Conservation (phyloP, 2,797 vertebrate genomes). For the Podarcis siculus region DNA sequence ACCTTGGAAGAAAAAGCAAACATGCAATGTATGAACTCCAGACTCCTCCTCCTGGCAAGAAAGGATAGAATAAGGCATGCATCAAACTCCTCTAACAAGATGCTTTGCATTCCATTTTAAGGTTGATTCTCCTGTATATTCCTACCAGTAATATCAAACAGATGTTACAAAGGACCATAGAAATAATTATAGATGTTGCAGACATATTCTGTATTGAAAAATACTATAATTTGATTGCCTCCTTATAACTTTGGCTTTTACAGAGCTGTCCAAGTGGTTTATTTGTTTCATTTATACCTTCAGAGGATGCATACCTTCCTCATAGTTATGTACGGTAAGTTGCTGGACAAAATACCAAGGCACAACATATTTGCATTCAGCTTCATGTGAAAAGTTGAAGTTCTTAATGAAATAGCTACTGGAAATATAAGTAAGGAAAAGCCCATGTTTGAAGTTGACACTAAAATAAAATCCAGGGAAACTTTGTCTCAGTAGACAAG, state of each 20-base stretch:
- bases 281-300: conserved; percentile 23
- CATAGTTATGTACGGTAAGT: background rate
- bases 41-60: conserved; percentile 62
- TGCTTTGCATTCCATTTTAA: conserved; percentile 75
- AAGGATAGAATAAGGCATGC: conserved; percentile 67
- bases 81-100: conserved; percentile 74
- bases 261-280: background rate
- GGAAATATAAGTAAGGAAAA: background rate
- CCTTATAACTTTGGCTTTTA: background rate
- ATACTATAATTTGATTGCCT: conserved; percentile 36
- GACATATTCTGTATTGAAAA: conserved; percentile 67
- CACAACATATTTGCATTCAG: background rate
- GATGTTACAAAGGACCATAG: conserved; percentile 72
- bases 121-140: conserved; percentile 73
- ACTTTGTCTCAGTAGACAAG: background rate
- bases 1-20: conserved; percentile 70
- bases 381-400: background rate
- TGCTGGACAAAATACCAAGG: background rate
- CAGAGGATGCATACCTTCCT: background rate
- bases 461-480: background rate
- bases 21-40: conserved; percentile 63
- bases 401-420: background rate
- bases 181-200: conserved; percentile 67
- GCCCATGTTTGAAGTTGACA: background rate
- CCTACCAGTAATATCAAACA: conserved; percentile 77